Percentiles rank a stretch among this genome's conserved stretches.
Evolutionary conservation across 1,140 invertebrate species (phyloP).

Genomic region (Camponotus floridanus): DNA sequence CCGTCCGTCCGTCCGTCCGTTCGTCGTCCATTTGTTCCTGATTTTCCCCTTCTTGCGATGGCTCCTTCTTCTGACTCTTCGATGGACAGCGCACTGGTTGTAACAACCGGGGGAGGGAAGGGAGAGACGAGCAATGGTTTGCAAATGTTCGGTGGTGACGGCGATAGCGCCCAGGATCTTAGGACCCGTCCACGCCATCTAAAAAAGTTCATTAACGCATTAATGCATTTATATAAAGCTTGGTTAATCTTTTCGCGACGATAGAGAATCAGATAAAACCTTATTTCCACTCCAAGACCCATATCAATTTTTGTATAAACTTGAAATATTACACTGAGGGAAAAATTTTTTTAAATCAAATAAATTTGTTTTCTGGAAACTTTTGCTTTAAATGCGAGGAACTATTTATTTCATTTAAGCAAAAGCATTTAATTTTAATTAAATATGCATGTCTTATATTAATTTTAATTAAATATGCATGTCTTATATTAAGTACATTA

Average conservation of each 20-base stretch:
- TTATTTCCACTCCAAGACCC: neutral
- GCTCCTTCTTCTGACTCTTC: slow-evolving; percentile 66
- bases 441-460: too few species aligned
- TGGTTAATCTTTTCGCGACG: neutral
- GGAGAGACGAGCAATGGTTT: slow-evolving; percentile 80
- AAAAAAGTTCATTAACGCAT: slow-evolving; percentile 31
- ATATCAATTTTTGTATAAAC: neutral
- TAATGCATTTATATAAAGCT: neutral
- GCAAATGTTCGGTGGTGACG: slow-evolving; percentile 74
- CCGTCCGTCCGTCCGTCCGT: slow-evolving; percentile 3
- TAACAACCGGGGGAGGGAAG: slow-evolving; percentile 72
- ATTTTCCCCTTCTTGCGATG: slow-evolving; percentile 24
- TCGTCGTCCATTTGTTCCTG: slow-evolving; percentile 21
- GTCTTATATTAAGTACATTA: too few species aligned
- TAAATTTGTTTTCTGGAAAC: too few species aligned
- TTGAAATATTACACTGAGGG: too few species aligned
- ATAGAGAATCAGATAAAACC: neutral
- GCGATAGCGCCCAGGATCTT: slow-evolving; percentile 73
- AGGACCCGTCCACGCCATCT: slow-evolving; percentile 78
- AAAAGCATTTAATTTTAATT: too few species aligned
- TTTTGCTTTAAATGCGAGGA: too few species aligned
- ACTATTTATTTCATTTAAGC: too few species aligned
- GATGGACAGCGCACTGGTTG: slow-evolving; percentile 70
- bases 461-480: too few species aligned
- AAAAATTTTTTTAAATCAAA: too few species aligned